Evolutionary conservation across 2,113 vertebrate species (phyloP).

Genomic region (Galbula dea): DNA sequence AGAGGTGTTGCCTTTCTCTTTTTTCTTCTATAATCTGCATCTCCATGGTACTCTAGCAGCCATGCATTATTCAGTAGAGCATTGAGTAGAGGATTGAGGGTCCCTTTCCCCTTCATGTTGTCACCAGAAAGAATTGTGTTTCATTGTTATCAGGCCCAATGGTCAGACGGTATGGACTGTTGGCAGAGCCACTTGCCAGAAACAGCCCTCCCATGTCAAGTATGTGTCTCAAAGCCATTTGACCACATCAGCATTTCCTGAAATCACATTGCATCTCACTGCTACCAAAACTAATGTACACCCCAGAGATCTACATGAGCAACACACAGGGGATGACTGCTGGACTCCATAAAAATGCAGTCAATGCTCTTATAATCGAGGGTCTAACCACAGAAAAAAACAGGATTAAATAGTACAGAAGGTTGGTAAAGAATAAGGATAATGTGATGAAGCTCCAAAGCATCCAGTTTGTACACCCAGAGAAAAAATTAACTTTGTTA

Average conservation of each 20-base stretch:
- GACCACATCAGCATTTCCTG: neutral
- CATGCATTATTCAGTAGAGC: slow-evolving; percentile 22
- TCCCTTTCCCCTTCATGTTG: neutral
- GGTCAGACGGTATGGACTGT: neutral
- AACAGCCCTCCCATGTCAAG: neutral
- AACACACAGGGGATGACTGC: neutral
- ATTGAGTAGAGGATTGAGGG: neutral
- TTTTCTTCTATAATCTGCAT: slow-evolving; percentile 2
- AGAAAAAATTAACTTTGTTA: neutral
- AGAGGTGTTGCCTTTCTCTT: neutral
- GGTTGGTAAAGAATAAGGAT: neutral
- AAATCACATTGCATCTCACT: neutral
- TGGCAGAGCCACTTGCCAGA: neutral
- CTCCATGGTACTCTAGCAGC: neutral
- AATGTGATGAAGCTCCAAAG: neutral
- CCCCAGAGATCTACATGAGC: neutral
- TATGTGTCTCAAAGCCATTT: neutral
- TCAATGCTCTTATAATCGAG: neutral
- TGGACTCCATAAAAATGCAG: neutral
- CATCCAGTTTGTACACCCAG: neutral
- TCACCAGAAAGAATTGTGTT: slow-evolving; percentile 11
- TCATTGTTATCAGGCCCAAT: neutral
- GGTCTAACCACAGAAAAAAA: neutral
- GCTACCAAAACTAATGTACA: neutral
- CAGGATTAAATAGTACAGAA: neutral